These are phyloP conservation scores for Callyntrura sp. DNA, from an alignment of 2,888 invertebrate genomes.

Conservation along the genomic window DNA sequence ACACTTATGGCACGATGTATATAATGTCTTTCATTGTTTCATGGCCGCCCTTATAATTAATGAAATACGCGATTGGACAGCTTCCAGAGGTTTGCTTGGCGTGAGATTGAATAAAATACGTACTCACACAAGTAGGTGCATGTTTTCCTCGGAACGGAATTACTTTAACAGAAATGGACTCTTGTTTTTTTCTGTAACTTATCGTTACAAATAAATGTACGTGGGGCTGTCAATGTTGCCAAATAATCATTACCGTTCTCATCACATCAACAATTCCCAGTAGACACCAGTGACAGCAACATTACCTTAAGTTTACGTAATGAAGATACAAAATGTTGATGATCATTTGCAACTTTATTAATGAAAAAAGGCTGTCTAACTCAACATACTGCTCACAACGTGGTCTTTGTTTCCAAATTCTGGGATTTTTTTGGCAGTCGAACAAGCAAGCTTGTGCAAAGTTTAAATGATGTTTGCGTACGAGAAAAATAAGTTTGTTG, in stretches of 20 bases:
- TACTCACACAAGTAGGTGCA: not conserved
- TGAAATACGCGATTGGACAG: constrained; percentile 21
- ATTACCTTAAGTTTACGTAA: not conserved
- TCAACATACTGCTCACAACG: not conserved
- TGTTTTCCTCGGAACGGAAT: not conserved
- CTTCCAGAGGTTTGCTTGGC: constrained; percentile 19
- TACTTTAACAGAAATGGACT: not conserved
- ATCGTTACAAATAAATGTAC: not conserved
- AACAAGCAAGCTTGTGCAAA: not conserved
- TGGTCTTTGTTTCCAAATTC: constrained; percentile 18
- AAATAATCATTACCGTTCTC: not conserved
- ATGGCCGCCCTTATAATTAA: constrained; percentile 16
- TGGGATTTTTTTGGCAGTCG: constrained; percentile 17
- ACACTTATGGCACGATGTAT: not conserved
- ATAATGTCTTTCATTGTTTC: not conserved
- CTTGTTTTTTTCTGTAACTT: not conserved
- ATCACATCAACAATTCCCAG: constrained; percentile 9
- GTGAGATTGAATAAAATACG: not conserved
- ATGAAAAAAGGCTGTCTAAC: not conserved
- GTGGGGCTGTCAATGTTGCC: not conserved
- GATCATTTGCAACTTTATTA: constrained; percentile 30
- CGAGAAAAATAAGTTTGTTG: not conserved
- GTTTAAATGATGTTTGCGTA: not conserved
- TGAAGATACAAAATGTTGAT: constrained; percentile 32
- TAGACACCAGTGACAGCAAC: constrained; percentile 3